Evolutionary conservation across 2,797 vertebrate genomes (phyloP).

Genomic region (Denticeps clupeoides): DNA sequence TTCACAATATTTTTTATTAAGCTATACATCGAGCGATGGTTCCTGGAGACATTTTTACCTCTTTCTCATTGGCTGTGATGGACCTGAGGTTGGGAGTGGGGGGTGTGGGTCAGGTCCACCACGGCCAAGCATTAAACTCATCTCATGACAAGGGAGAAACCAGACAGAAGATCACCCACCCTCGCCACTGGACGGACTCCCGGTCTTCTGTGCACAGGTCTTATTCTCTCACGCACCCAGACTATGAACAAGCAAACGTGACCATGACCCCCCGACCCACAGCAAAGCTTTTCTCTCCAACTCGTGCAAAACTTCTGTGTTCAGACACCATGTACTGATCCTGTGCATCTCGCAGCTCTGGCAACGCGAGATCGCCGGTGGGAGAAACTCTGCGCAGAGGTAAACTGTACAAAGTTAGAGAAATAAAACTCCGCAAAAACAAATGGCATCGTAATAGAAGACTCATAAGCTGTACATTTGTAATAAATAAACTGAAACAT

Average conservation of each 20-base stretch:
- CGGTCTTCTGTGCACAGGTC: too few relatives aligned
- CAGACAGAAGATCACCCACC: too few relatives aligned
- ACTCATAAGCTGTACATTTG: conserved; percentile 75
- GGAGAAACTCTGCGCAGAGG: conserved; percentile 53
- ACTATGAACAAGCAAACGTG: too few relatives aligned
- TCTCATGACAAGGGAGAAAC: too few relatives aligned
- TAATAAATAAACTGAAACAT: conserved; percentile 65
- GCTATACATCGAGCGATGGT: conserved; percentile 40
- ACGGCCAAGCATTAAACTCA: conserved; percentile 41
- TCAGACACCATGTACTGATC: conserved; percentile 36
- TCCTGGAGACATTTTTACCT: conserved; percentile 43
- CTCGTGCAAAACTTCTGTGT: conserved; percentile 27
- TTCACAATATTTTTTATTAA: conserved; percentile 55
- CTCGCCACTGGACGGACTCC: too few relatives aligned
- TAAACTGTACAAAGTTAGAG: conserved; percentile 60
- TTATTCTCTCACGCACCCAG: too few relatives aligned
- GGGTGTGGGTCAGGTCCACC: conserved; percentile 29
- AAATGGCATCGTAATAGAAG: conserved; percentile 59
- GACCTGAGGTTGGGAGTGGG: conserved; percentile 31
- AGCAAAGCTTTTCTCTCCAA: too few relatives aligned
- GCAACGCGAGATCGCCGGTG: conserved; percentile 51
- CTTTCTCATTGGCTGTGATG: conserved; percentile 27
- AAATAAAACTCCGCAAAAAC: conserved; percentile 47
- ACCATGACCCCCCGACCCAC: too few relatives aligned
- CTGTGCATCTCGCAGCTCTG: conserved; percentile 33